Evolutionary conservation across 2,113 vertebrate species (phyloP).

Genomic region (Megaleporinus macrocephalus): DNA sequence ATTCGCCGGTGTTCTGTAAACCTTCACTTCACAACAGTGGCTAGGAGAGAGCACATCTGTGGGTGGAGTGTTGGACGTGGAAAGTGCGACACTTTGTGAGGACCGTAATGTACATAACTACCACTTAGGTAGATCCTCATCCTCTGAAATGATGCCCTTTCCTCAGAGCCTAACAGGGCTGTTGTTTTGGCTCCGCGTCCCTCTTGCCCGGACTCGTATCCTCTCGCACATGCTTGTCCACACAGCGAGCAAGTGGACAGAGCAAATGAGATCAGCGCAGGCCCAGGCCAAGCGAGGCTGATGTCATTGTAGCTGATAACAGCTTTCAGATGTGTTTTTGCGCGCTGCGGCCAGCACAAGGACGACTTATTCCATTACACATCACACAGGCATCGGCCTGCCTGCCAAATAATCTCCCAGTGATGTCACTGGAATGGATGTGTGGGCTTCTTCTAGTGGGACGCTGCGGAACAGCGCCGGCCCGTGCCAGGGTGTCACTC

Average conservation of each 20-base stretch:
- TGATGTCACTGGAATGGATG: slow-evolving; percentile 58
- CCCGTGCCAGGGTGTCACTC: slow-evolving; percentile 48
- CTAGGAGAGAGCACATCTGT: too few species aligned
- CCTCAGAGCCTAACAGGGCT: not conserved
- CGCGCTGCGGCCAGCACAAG: slow-evolving; percentile 55
- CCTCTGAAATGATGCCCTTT: slow-evolving; percentile 18
- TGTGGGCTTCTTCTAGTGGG: slow-evolving; percentile 32
- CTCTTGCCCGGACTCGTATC: slow-evolving; percentile 19
- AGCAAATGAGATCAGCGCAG: slow-evolving; percentile 56
- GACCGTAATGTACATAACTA: slow-evolving; percentile 1
- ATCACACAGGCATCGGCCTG: slow-evolving; percentile 55
- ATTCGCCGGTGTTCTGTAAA: not conserved
- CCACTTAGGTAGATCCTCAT: not conserved
- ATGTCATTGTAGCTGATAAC: slow-evolving; percentile 66
- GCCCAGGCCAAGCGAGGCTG: slow-evolving; percentile 54
- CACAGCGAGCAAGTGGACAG: slow-evolving; percentile 34
- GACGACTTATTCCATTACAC: slow-evolving; percentile 65
- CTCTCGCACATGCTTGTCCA: slow-evolving; percentile 13
- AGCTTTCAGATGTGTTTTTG: slow-evolving; percentile 65
- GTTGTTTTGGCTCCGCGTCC: slow-evolving; percentile 14
- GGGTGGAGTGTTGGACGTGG: not conserved
- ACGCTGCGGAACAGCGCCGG: slow-evolving; percentile 44
- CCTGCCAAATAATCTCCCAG: slow-evolving; percentile 58
- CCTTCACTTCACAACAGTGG: too few species aligned
- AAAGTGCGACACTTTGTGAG: not conserved